Conservation (phyloP, 1,140 invertebrate genomes). For the Neelides sp. region DNA sequence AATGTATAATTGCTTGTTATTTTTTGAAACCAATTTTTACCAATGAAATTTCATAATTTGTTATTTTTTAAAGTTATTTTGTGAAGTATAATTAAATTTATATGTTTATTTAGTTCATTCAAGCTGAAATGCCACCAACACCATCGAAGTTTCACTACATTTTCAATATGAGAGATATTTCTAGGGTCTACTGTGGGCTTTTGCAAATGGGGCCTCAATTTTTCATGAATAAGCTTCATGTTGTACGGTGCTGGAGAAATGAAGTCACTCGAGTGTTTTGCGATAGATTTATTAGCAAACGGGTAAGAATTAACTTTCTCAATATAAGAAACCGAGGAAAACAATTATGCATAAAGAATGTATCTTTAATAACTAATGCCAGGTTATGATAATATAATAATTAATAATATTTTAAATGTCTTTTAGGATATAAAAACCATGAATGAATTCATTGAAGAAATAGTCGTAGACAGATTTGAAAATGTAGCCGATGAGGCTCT, state of each 20-base stretch:
- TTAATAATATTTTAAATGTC: conserved; percentile 13
- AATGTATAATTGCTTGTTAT: conserved; percentile 42
- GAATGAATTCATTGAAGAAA: conserved; percentile 38
- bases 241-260: conserved; percentile 76
- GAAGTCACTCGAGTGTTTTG: conserved; percentile 73
- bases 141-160: conserved; percentile 89
- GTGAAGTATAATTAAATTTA: no score
- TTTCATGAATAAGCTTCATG: conserved; percentile 51
- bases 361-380: conserved; percentile 35
- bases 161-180: conserved; percentile 81
- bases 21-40: conserved; percentile 35
- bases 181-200: conserved; percentile 63
- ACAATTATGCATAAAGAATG: conserved; percentile 39
- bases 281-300: conserved; percentile 64
- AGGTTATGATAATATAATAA: conserved; percentile 3
- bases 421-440: conserved; percentile 43
- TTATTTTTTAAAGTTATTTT: conserved; percentile 7
- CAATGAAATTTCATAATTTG: not conserved
- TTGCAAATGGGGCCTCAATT: conserved; percentile 52
- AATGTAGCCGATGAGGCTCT: conserved; percentile 46
- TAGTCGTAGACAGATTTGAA: conserved; percentile 41
- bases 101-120: conserved; percentile 47
- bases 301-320: conserved; percentile 40
- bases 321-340: conserved; percentile 36
- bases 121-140: conserved; percentile 71